Base-by-base conservation (phyloP, 2,113 vertebrate genomes). In the Ophthalmolycus amberensis region DNA sequence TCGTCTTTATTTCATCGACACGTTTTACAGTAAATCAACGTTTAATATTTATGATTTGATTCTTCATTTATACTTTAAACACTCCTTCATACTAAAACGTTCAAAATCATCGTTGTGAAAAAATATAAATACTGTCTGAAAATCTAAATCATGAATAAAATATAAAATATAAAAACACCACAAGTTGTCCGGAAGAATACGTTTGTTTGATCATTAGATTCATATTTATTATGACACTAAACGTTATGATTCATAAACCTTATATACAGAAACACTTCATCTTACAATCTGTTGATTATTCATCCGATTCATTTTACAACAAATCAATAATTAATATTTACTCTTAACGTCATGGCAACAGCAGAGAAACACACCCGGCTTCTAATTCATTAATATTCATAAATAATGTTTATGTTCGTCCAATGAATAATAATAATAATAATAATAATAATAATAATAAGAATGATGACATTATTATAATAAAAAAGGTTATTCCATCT, bases 81-180 rank as follows among this genome's bases (percentile, higher is more conserved):
- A n/a, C 25, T 62, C 71, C 40, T 66, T 77, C 67, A 77, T 46
- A 40, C 2, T 29, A 58, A 66, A 37, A 65, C 18, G 15, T 32
- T 32, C 14, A 10, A 37, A 58, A 16, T 72, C 29, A 27, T 56
- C 38, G 20, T 48, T 25, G 14, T 81, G 32, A 46, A 46, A 68
- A 74, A 56, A 75, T 40, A 80, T 52, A 80, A 85, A 85, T 71
- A 80, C 58, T 65, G 40, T n/a, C 9, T 62, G 79, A 44, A 56
- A 66, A 52, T 5, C 42, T 3, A 70, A 63, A 48, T 42, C 58
- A 63, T 38, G 40, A 0, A n/a, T 62, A 25, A 62, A 81, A 64
- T 63, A 50, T 52, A 68, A 60, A 56, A 65, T 10, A 40, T 14
- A 18, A 25, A 62, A 46, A n/a, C 27, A 34, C 54, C 22, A 38